Evolutionary conservation across 2,797 vertebrate genomes (phyloP).

Genomic region (Megalops cyprinoides): DNA sequence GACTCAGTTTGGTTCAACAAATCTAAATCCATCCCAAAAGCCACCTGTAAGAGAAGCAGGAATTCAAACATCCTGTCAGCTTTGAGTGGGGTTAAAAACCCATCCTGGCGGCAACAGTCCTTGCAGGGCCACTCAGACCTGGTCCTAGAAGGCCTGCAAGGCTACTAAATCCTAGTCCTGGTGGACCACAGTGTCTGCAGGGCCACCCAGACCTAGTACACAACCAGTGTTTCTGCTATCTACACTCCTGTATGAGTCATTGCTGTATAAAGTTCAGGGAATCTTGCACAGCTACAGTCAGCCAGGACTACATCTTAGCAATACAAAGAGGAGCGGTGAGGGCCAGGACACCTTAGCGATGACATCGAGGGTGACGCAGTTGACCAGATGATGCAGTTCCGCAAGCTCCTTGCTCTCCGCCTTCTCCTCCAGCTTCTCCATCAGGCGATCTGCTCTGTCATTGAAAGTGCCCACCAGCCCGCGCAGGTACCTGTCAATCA

Average conservation of each 20-base stretch:
- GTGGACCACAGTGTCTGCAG: neutral
- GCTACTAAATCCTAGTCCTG: neutral
- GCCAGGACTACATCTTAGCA: neutral
- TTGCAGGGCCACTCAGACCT: neutral
- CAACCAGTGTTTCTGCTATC: too few relatives aligned
- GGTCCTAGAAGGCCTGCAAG: too few relatives aligned
- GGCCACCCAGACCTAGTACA: neutral
- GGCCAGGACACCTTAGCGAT: constrained; percentile 79
- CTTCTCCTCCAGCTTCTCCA: constrained; percentile 75
- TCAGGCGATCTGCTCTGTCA: constrained; percentile 84
- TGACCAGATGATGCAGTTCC: constrained; percentile 79
- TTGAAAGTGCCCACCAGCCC: constrained; percentile 85
- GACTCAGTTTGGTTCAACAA: constrained; percentile 64
- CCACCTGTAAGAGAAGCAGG: constrained; percentile 67
- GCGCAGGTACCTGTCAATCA: constrained; percentile 76
- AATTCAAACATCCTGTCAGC: neutral
- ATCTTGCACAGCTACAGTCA: neutral
- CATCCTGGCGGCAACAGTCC: too few relatives aligned
- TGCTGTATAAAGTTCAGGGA: too few relatives aligned
- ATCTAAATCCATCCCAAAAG: constrained; percentile 86
- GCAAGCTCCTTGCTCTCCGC: constrained; percentile 70
- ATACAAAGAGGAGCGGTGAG: neutral
- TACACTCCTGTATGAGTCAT: too few relatives aligned
- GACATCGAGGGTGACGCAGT: constrained; percentile 81
- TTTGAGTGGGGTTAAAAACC: too few relatives aligned